Conservation (phyloP, 2,888 invertebrate genomes). For the Odontomyia ornata region DNA sequence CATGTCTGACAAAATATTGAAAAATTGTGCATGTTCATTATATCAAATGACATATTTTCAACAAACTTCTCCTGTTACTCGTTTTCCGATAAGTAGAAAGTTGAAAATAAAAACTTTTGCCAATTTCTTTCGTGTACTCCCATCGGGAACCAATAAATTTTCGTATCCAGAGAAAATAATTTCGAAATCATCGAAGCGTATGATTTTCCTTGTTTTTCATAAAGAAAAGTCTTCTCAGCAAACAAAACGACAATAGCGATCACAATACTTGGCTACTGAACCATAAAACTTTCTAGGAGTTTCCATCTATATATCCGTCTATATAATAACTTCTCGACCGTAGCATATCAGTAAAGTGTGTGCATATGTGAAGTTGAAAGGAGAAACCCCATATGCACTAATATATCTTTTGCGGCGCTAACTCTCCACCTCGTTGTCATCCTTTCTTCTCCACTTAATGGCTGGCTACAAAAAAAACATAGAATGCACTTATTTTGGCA, state of each 20-base stretch:
- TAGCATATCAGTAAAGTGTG: background rate
- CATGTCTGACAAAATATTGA: slow-evolving; percentile 13
- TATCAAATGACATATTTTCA: slow-evolving; percentile 18
- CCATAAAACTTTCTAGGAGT: slow-evolving; percentile 50
- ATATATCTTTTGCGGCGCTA: slow-evolving; percentile 14
- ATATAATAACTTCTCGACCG: slow-evolving; percentile 16
- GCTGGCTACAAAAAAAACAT: slow-evolving; percentile 9
- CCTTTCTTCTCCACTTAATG: background rate
- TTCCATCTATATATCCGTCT: too few species aligned
- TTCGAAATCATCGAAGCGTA: slow-evolving; percentile 48
- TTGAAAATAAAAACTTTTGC: slow-evolving; percentile 40
- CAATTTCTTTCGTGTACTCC: slow-evolving; percentile 32
- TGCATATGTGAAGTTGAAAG: slow-evolving; percentile 25
- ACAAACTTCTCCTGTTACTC: slow-evolving; percentile 15
- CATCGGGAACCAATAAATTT: slow-evolving; percentile 45
- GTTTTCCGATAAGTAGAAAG: slow-evolving; percentile 9
- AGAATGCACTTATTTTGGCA: slow-evolving; percentile 48
- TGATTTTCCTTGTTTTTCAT: slow-evolving; percentile 46
- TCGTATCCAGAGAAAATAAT: slow-evolving; percentile 47
- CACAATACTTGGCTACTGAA: slow-evolving; percentile 48
- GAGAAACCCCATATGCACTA: slow-evolving; percentile 2
- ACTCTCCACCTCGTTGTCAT: background rate
- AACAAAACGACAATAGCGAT: slow-evolving; percentile 44
- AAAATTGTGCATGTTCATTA: background rate
- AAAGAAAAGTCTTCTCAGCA: slow-evolving; percentile 37